phyloP scores from a whole-genome alignment of 2,113 vertebrate species.

The Noctilio leporinus region DNA sequence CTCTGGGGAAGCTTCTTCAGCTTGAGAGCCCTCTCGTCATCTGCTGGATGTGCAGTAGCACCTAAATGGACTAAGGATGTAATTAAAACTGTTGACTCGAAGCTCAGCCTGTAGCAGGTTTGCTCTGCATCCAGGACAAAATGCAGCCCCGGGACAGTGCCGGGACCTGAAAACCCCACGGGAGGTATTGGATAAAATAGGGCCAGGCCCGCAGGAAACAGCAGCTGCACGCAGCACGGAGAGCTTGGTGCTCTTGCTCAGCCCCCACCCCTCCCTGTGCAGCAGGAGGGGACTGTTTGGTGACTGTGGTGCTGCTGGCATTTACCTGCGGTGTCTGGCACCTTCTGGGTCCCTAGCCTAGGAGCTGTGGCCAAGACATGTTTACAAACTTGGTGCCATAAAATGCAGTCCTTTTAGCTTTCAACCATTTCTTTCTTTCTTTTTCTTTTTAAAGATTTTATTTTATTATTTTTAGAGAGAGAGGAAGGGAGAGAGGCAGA shows the following conservation, averaged over 20 bases:
- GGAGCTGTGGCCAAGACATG: not conserved
- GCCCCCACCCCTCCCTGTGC: not conserved
- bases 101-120: not conserved
- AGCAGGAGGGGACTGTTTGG: not conserved
- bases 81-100: not conserved
- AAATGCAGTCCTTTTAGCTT: not conserved
- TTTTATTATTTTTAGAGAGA: too few species aligned
- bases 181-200: not conserved
- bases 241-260: too few species aligned
- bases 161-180: not conserved
- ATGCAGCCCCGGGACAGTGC: accelerated
- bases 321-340: accelerated
- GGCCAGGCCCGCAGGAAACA: not conserved
- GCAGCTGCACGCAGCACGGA: not conserved
- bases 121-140: not conserved
- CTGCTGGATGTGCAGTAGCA: not conserved
- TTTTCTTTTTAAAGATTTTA: too few species aligned
- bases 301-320: not conserved
- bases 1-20: not conserved
- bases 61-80: not conserved
- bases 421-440: not conserved
- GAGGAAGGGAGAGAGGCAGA: too few species aligned
- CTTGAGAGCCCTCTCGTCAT: not conserved
- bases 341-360: not conserved
- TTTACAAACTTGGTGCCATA: not conserved